phyloP scores from a whole-genome alignment of 2,888 invertebrate genomes.

The Dynastes grantii region DNA sequence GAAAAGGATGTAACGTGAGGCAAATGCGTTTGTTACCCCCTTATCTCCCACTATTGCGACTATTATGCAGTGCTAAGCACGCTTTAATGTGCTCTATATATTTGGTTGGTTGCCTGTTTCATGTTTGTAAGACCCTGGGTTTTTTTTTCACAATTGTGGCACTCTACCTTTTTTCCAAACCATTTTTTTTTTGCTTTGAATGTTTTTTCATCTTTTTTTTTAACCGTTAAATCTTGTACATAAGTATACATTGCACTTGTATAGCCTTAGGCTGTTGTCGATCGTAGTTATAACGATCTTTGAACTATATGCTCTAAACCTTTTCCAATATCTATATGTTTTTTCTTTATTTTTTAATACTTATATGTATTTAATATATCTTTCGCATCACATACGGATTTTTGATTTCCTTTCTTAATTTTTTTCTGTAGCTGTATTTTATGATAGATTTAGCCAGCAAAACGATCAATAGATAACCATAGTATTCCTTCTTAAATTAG shows the following conservation, averaged over 20 bases:
- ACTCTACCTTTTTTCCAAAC: slow-evolving; percentile 66
- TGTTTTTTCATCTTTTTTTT: slow-evolving; percentile 60
- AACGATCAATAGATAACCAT: slow-evolving; percentile 1
- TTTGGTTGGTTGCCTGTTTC: slow-evolving; percentile 73
- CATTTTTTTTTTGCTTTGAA: slow-evolving; percentile 63
- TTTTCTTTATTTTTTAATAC: slow-evolving; percentile 4
- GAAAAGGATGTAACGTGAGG: slow-evolving; percentile 18
- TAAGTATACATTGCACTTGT: slow-evolving; percentile 32
- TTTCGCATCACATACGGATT: neutral
- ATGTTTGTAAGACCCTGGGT: slow-evolving; percentile 73
- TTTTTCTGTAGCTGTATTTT: slow-evolving; percentile 23
- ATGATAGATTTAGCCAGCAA: slow-evolving; percentile 23
- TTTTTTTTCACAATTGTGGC: slow-evolving; percentile 69
- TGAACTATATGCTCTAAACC: neutral
- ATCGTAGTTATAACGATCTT: slow-evolving; percentile 5
- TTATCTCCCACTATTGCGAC: slow-evolving; percentile 45
- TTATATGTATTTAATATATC: neutral
- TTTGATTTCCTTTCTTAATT: neutral
- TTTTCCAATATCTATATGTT: neutral
- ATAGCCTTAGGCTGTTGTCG: slow-evolving; percentile 40
- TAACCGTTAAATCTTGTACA: slow-evolving; percentile 33
- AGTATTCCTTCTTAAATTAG: neutral
- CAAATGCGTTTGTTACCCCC: slow-evolving; percentile 46
- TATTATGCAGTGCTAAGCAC: slow-evolving; percentile 43
- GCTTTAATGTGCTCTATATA: slow-evolving; percentile 65